Evolutionary conservation across 1,140 invertebrate genomes (phyloP), one percentile per base, ranked within the genome.

Genomic region (Subanguina moxae): DNA sequence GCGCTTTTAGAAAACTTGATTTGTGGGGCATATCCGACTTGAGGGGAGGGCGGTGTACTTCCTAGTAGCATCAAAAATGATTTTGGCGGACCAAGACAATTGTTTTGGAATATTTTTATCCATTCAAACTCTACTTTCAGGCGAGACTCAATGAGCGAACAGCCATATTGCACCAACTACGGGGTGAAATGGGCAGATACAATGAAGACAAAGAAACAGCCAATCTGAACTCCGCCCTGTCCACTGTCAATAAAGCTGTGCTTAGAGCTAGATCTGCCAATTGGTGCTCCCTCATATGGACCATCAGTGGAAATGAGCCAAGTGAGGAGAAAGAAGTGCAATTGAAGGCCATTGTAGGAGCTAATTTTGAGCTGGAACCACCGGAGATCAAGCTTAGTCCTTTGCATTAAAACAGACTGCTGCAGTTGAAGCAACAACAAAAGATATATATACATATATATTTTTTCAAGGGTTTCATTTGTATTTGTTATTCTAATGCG

Each of bases 221-320:
- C 19, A 75, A 73, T 42, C 62, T 82, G 7, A 48, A 65, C n/a
- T 57, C 70, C 38, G 74, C 81, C 25, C 64, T 81, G 13, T 57
- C 43, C 1, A 28, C 57, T 27, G 71, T 81, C 19, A 74, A 57
- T 30, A 73, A 75, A 46, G 74, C 78, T 21, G 80, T 78, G 45
- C 43, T 73, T 42, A 67, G 80, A 45, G 77, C 75, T 19, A 71
- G 79, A 62, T 67, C 67, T 66, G 78, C 76, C 57, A 81, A 82
- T 64, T 81, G 80, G 78, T 81, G 77, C 62, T 75, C 78, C 11
- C 71, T 81, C 17, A 73, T 82, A 25, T 74, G 71, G 62, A 81
- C 79, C 21, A 64, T 81, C 25, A 75, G 78, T 25, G 32, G 62
- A 25, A 70, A 73, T 57, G 3, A 38, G 32, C 32, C 32, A 3